A percentile compares a stretch with the other conserved stretches of the same genome.
Conservation (phyloP, 2,888 invertebrate species). For the Agrypnus murinus region DNA sequence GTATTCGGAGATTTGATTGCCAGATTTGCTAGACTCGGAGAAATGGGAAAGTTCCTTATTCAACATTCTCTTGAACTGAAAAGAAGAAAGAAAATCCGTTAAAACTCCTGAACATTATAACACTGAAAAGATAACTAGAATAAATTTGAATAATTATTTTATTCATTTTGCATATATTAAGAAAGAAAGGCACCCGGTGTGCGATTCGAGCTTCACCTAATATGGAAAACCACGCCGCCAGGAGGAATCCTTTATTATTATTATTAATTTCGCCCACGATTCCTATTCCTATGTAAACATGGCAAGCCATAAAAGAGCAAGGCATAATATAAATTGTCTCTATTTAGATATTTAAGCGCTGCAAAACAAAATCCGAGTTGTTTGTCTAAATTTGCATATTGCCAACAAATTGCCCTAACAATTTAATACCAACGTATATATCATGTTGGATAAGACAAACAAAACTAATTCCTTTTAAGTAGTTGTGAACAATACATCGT, state of each 20-base stretch:
- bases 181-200: conserved; percentile 13
- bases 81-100: conserved; percentile 63
- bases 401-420: conserved; percentile 23
- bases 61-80: conserved; percentile 99
- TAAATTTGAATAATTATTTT: conserved; percentile 25
- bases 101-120: conserved; percentile 1
- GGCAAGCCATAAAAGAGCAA: conserved; percentile 29
- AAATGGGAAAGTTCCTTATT: conserved; percentile 99
- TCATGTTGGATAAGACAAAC: conserved; percentile 20
- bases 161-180: conserved; percentile 19
- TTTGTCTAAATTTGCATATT: conserved; percentile 30
- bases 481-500: conserved; percentile 18
- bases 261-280: conserved; percentile 24
- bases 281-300: too few species aligned
- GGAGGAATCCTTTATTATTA: conserved; percentile 24
- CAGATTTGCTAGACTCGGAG: conserved; percentile 98
- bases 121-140: neutral
- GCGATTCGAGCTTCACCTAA: conserved; percentile 24
- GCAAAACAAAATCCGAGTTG: conserved; percentile 17
- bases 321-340: conserved; percentile 14
- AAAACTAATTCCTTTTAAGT: conserved; percentile 26
- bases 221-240: conserved; percentile 15
- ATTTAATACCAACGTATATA: conserved; percentile 29
- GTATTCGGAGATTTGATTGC: conserved; percentile 99
- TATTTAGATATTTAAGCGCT: conserved; percentile 21